Conservation (phyloP, 2,888 invertebrate species). For the Thereva nobilitata region DNA sequence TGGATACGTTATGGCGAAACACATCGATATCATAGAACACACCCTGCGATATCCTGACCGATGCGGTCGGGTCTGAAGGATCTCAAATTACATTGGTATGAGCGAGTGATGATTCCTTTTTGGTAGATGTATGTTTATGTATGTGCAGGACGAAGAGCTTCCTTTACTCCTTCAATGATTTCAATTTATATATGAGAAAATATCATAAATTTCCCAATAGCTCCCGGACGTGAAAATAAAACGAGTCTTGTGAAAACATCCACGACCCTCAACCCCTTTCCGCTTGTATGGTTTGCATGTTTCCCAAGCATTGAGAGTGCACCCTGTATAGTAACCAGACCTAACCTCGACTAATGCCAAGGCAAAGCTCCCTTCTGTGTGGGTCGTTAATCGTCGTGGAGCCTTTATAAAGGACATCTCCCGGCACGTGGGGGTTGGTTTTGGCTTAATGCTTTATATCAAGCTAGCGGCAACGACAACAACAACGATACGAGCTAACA, state of each 20-base stretch:
- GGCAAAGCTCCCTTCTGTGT: slow-evolving; percentile 14
- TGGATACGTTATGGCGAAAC: slow-evolving; percentile 33
- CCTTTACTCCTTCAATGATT: slow-evolving; percentile 34
- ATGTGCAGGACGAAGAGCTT: slow-evolving; percentile 5
- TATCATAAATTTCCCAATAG: slow-evolving; percentile 41
- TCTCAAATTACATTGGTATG: neutral
- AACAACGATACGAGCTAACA: slow-evolving; percentile 26
- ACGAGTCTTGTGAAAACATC: slow-evolving; percentile 28
- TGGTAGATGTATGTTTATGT: neutral
- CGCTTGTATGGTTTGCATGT: slow-evolving; percentile 9
- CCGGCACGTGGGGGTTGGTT: slow-evolving; percentile 5
- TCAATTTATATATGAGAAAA: slow-evolving; percentile 39
- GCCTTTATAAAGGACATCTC: slow-evolving; percentile 9
- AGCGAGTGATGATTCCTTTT: neutral
- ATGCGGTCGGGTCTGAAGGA: slow-evolving; percentile 3
- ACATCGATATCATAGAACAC: neutral
- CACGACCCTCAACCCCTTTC: slow-evolving; percentile 27
- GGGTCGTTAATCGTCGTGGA: slow-evolving; percentile 28
- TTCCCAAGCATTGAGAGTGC: slow-evolving; percentile 24
- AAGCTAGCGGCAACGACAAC: slow-evolving; percentile 11
- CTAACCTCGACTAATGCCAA: slow-evolving; percentile 18
- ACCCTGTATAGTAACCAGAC: slow-evolving; percentile 17
- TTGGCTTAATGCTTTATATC: slow-evolving; percentile 31
- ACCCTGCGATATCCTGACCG: too few relatives aligned
- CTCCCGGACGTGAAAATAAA: slow-evolving; percentile 35